phyloP scores from a whole-genome alignment of 2,797 vertebrate genomes.

The Dendrocincla tyrannina region DNA sequence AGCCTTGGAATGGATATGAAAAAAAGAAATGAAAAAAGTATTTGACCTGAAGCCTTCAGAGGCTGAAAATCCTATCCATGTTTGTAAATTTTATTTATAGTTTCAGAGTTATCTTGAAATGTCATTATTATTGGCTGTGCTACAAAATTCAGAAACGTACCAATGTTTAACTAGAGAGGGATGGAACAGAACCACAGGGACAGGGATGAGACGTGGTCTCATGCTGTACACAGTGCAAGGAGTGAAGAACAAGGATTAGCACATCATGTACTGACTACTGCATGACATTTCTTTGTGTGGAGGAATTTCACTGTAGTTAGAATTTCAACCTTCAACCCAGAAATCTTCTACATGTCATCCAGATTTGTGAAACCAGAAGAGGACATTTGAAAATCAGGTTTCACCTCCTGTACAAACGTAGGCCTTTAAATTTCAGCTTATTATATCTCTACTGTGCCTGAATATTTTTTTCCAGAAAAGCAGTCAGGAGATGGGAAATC shows the following conservation, averaged over 20 bases:
- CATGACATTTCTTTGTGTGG: not conserved
- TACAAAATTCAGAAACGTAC: not conserved
- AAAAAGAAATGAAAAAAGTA: not conserved
- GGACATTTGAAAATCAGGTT: not conserved
- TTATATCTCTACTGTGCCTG: not conserved
- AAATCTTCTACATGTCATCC: not conserved
- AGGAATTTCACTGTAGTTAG: not conserved
- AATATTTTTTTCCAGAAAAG: not conserved
- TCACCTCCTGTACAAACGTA: not conserved
- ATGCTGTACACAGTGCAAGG: not conserved
- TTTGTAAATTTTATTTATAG: conserved; percentile 3
- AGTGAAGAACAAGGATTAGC: not conserved
- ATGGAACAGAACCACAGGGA: not conserved
- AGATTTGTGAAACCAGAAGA: not conserved
- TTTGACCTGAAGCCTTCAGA: not conserved
- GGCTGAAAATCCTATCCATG: not conserved
- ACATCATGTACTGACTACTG: not conserved
- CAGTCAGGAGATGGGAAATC: not conserved
- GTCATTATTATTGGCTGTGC: not conserved
- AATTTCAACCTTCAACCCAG: not conserved
- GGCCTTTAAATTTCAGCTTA: not conserved
- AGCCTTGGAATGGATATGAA: not conserved
- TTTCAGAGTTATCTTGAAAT: not conserved
- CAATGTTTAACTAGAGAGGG: not conserved
- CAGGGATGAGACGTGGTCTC: not conserved